Evolutionary conservation across 2,113 vertebrate species (phyloP).

Genomic region (Ornithorhynchus anatinus): DNA sequence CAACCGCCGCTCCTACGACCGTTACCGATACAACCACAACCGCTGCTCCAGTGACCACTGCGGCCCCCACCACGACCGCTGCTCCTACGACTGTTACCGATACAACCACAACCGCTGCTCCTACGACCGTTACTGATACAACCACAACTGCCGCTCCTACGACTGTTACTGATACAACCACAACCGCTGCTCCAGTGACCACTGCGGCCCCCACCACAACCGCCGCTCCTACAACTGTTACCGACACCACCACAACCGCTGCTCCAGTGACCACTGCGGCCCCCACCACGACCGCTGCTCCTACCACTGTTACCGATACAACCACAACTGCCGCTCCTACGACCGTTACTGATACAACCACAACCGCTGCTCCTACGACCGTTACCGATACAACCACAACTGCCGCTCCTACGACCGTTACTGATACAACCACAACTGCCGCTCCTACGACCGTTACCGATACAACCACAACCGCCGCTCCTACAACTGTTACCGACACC

Average conservation of each 20-base stretch:
- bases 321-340: neutral
- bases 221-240: rapidly evolving
- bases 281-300: neutral
- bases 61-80: neutral
- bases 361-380: neutral
- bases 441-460: neutral
- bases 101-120: neutral
- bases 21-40: too few species aligned
- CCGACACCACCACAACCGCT: neutral
- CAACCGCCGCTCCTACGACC: neutral
- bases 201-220: neutral
- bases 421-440: too few species aligned
- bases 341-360: too few species aligned
- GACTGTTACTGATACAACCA: too few species aligned
- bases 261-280: neutral
- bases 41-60: neutral
- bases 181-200: neutral
- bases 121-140: neutral
- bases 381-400: neutral
- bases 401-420: neutral
- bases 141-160: neutral
- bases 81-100: neutral
- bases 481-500: neutral
- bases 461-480: neutral
- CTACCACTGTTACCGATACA: neutral